Percentiles rank a stretch among this genome's conserved stretches.
These are phyloP conservation scores for Steinernema hermaphroditum DNA, from an alignment of 2,888 invertebrate genomes.

Conservation along the genomic window DNA sequence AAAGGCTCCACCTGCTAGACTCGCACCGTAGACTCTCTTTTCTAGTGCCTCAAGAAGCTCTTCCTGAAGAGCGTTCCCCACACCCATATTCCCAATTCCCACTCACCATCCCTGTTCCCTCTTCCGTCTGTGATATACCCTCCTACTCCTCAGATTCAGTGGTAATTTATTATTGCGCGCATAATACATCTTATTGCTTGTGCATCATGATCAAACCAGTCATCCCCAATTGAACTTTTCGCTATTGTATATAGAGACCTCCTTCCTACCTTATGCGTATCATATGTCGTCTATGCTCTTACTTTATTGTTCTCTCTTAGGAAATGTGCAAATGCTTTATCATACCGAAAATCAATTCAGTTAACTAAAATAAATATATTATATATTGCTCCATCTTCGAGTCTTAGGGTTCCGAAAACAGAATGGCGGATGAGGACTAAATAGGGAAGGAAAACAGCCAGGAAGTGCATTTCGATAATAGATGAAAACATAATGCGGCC, in stretches of 20 bases:
- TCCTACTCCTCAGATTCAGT: conserved; percentile 26
- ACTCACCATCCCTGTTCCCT: conserved; percentile 18
- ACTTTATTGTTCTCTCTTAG: background rate
- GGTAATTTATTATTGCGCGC: conserved; percentile 27
- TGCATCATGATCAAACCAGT: no score
- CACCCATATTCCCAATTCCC: background rate
- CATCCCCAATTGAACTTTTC: conserved; percentile 11
- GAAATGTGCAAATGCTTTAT: conserved; percentile 31
- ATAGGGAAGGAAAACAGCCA: no score
- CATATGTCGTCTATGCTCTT: background rate
- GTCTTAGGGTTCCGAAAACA: no score
- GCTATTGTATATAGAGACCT: conserved; percentile 18
- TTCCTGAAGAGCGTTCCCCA: background rate
- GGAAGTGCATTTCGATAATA: no score
- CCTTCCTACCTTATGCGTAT: background rate
- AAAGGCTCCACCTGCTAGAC: conserved; percentile 8
- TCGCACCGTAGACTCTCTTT: background rate
- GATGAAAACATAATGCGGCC: no score
- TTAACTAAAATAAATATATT: conserved; percentile 16
- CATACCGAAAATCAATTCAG: conserved; percentile 26
- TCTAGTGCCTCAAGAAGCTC: conserved; percentile 25
- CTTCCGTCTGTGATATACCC: conserved; percentile 28
- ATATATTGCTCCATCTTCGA: no score
- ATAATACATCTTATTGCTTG: background rate
- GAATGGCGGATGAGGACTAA: no score